Percentiles rank a stretch among this genome's conserved stretches.
Evolutionary conservation across 1,140 invertebrate genomes (phyloP).

Genomic region (Drosophila setifemur): DNA sequence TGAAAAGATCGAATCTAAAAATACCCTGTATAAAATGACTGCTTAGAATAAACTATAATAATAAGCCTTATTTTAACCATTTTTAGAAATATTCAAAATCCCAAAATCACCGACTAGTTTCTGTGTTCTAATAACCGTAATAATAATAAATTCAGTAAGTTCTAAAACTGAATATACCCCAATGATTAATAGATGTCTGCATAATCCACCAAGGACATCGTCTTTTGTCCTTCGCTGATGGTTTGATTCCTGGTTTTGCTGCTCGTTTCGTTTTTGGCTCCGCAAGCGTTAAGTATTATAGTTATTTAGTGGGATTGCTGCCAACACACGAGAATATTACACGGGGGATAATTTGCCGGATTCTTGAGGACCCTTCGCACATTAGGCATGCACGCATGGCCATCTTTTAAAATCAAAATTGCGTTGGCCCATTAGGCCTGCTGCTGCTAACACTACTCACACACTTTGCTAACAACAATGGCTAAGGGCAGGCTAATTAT

Average conservation of each 20-base stretch:
- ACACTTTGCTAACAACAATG: conserved; percentile 40
- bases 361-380: conserved; percentile 40
- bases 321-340: neutral
- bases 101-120: too few relatives aligned
- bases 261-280: conserved; percentile 20
- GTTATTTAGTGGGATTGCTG: conserved; percentile 60
- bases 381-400: conserved; percentile 72
- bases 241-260: conserved; percentile 59
- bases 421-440: conserved; percentile 47
- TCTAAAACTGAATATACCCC: too few relatives aligned
- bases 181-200: neutral
- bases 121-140: too few relatives aligned
- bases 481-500: conserved; percentile 65
- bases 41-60: neutral
- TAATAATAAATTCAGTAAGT: too few relatives aligned
- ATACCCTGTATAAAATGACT: neutral
- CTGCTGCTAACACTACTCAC: conserved; percentile 1
- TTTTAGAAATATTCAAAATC: too few relatives aligned
- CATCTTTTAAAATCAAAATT: conserved; percentile 67
- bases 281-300: conserved; percentile 72
- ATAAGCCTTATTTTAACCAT: neutral
- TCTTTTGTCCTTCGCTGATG: conserved; percentile 22
- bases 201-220: conserved; percentile 5
- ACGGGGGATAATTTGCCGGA: conserved; percentile 18
- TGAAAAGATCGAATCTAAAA: too few relatives aligned